These are phyloP conservation scores for Hybognathus amarus DNA, from an alignment of 2,797 vertebrate species.

Conservation along the genomic window DNA sequence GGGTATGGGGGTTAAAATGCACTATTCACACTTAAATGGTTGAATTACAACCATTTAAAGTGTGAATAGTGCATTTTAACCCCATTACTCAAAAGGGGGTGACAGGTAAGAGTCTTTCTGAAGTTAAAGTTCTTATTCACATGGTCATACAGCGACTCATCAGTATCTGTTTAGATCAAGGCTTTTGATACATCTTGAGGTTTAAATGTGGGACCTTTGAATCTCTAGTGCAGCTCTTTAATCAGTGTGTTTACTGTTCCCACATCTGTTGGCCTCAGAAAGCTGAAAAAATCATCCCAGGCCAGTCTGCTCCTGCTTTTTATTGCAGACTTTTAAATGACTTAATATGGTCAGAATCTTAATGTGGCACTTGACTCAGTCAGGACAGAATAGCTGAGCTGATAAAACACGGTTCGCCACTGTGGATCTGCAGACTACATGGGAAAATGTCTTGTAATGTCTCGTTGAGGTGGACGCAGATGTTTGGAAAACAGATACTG, in stretches of 20 bases:
- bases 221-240: neutral
- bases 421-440: neutral
- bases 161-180: neutral
- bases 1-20: too few species aligned
- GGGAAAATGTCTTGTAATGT: neutral
- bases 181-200: neutral
- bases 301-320: slow-evolving; percentile 6
- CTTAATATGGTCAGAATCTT: slow-evolving; percentile 54
- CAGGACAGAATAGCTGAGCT: slow-evolving; percentile 22
- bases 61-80: too few species aligned
- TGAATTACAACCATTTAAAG: too few species aligned
- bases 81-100: too few species aligned
- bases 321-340: slow-evolving; percentile 31
- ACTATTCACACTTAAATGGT: too few species aligned
- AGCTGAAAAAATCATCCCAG: neutral
- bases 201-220: neutral
- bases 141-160: neutral
- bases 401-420: slow-evolving; percentile 43
- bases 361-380: slow-evolving; percentile 43
- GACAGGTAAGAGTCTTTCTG: neutral
- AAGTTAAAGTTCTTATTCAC: neutral
- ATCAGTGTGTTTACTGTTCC: neutral
- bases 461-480: neutral
- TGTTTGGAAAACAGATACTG: neutral
- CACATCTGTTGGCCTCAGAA: slow-evolving; percentile 15